Evolutionary conservation across 2,797 vertebrate species (phyloP), one percentile per base, ranked within the genome.

Genomic region (Helarctos malayanus): DNA sequence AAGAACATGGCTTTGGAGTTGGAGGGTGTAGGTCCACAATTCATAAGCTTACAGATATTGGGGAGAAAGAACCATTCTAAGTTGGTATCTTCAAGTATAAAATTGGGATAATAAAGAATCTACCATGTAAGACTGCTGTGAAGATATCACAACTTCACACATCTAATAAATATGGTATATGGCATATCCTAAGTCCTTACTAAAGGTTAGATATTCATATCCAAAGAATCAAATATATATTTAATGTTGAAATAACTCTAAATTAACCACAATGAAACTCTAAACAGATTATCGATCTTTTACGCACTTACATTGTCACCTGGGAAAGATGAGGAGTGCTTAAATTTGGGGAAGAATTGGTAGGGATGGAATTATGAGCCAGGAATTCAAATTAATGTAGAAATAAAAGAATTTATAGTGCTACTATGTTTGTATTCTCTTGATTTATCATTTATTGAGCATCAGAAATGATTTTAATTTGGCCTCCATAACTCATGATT

Each of bases 401-500:
- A 97, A 94, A 86, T 73, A 23, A 95, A 87, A 80, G 12, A 82
- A 92, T 93, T 91, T 85, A 69, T 79, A n/a, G 52, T 52, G 19
- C 6, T 2, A 19, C 11, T 25, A 1, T 82, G 52, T 91, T 93
- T 83, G 27, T 87, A 35, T 35, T 89, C 29, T 69, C 16, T 80
- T 96, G 63, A 87, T 96, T 89, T 90, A 84, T 71, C 88, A 88
- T 85, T 82, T 81, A 82, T 61, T 97, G 86, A 87, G 56, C 29
- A 89, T 29, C 29, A 84, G 89, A 91, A 95, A 47, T 80, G 10
- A 86, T 95, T 93, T 95, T 83, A 85, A 93, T 83, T 94, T 89
- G 49, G 21, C 15, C 4, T 75, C 18, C 5, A n/a, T 82, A 96
- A 81, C 38, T 97, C 92, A 94, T 25, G 4, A 86, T 93, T 94